Base-by-base conservation (phyloP, 2,888 invertebrate species). In the Drosophila barbarae region DNA sequence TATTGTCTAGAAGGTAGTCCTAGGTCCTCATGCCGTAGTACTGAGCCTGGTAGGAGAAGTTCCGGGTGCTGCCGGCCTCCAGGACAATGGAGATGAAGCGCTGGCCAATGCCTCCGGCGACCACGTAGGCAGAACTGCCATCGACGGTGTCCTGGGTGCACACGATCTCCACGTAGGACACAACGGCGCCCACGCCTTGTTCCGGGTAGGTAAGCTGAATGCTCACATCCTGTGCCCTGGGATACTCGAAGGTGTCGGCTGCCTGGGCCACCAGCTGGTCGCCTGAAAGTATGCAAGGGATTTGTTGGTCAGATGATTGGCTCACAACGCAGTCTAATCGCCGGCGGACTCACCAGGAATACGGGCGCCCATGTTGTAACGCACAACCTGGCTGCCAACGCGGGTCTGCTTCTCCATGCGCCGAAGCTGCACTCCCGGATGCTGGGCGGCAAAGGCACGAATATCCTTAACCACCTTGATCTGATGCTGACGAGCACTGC, bases 21-120 rank as follows among this genome's bases (percentile, higher is more conserved):
- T 76, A 86, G 42, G 78, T 5, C 36, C 15, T 68, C 3, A 23
- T 39, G 50, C 89, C 89, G 63, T 72, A 89, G 63, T 84, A 84
- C 36, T 81, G 76, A 2, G 87, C 84, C 56, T 76, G 86, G 59
- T 89, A 89, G 28, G 76, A 69, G 61, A 89, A 89, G 50, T 72
- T 79, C 3, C 70, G 53, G 21, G 89, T 88, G 58, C 84, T 72
- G 39, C 73, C 73, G 15, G 88, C 87, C 69, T 89, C 89, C 47
- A 89, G 58, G 34, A 87, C 72, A 61, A 89, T 79, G 5, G 84
- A 79, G 23, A 89, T 87, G 54, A 74, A 85, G 28, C 87, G 84
- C 57, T 87, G 86, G 3, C 88, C 88, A 72, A 89, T 86, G 64
- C 89, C 89, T 26, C 89, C 89, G 18, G 82, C 85, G 3, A 87